Evolutionary conservation across 2,113 vertebrate genomes (phyloP), one percentile per base, ranked within the genome.

Genomic region (Pterophyllum scalare): DNA sequence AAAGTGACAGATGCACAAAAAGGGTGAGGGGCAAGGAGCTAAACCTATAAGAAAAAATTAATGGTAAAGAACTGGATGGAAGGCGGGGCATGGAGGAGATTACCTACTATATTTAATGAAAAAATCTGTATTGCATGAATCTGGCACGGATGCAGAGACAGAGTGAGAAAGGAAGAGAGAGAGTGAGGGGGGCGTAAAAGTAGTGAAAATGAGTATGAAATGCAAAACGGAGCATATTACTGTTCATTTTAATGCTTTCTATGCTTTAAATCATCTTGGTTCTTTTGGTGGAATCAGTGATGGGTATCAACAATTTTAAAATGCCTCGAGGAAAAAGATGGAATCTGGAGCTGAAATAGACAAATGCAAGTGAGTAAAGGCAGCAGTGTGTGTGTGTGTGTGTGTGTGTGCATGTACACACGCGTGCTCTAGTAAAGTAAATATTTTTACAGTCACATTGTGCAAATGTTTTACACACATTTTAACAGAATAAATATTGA

Each of bases 71-170:
- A 61, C 2, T 22, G 17, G 22, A 75, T 13, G 43, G 75, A 60
- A 54, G 81, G 75, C 64, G 82, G 67, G 70, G 77, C 77, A 43
- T 24, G 22, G 33, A 57, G 59, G 26, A 89, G 95, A 95, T 94
- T 95, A 95, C 92, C 92, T 92, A 84, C 85, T 31, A 59, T 88
- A 91, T 91, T 74, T 89, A 93, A 94, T 74, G 54, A 93, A 91
- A 90, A 93, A 91, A 94, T 94, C 92, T 74, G 86, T 87, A 91
- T 89, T 92, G 93, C 94, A 76, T 85, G 83, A 91, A 83, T 91
- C 79, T 88, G 64, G 82, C 79, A 85, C 82, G 57, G 13, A 8
- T n/a, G n/a, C n/a, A 56, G 62, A 85, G 59, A 77, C 56, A 82
- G 46, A 76, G 49, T 35, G 43, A 5, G 38, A 40, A 40, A 12